Percentiles rank a stretch among this genome's conserved stretches.
These are phyloP conservation scores for Tachypleus tridentatus DNA, from an alignment of 1,140 invertebrate species.

Conservation along the genomic window DNA sequence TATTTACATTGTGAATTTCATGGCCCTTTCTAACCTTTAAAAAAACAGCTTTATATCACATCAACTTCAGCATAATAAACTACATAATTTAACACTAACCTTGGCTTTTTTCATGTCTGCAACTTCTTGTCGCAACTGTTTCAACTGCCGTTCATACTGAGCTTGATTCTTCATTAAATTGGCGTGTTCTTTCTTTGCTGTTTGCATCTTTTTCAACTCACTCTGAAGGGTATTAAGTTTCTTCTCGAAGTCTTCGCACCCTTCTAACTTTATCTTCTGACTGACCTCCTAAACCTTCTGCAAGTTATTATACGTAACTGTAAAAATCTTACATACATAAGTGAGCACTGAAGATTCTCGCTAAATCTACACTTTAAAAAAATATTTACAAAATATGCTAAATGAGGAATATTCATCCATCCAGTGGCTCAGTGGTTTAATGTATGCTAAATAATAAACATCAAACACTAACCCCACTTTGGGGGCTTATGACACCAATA, in stretches of 20 bases:
- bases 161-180: constrained; percentile 65
- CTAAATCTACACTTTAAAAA: too few relatives aligned
- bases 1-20: too few relatives aligned
- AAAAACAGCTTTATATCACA: too few relatives aligned
- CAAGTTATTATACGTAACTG: background rate
- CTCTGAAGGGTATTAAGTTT: constrained; percentile 69
- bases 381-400: too few relatives aligned
- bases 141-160: constrained; percentile 69
- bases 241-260: constrained; percentile 81
- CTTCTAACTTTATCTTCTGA: constrained; percentile 47
- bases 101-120: constrained; percentile 77
- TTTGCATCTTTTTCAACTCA: constrained; percentile 75
- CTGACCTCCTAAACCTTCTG: constrained; percentile 18
- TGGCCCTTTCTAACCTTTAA: too few relatives aligned
- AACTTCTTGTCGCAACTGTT: constrained; percentile 63
- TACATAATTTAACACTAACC: constrained; percentile 40
- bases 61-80: too few relatives aligned
- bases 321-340: background rate
- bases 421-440: too few relatives aligned
- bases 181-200: constrained; percentile 78
- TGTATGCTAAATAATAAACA: too few relatives aligned
- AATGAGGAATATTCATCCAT: too few relatives aligned
- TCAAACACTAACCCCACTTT: too few relatives aligned
- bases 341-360: too few relatives aligned
- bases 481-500: too few relatives aligned